These are phyloP conservation scores for Aromia moschata DNA, from an alignment of 2,888 invertebrate species.

Conservation along the genomic window DNA sequence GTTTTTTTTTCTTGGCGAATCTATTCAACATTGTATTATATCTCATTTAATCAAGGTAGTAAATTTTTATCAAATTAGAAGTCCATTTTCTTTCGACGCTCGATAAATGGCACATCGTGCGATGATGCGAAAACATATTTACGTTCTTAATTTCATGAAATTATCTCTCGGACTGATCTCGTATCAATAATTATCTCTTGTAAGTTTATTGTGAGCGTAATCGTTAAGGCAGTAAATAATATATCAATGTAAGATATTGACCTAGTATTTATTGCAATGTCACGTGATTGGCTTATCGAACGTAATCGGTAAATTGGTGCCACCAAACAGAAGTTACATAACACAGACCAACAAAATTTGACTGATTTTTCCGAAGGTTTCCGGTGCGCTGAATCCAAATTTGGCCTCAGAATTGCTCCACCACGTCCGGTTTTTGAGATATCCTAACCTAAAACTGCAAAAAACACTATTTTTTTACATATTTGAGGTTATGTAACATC, in stretches of 20 bases:
- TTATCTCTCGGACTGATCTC: constrained; percentile 28
- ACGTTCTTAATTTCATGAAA: constrained; percentile 28
- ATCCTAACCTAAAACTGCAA: no score
- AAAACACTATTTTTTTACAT: no score
- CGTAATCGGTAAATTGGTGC: not conserved
- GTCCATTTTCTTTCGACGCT: constrained; percentile 20
- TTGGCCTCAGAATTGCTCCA: no score
- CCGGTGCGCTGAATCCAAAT: not conserved
- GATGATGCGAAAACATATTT: constrained; percentile 27
- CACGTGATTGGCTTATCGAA: constrained; percentile 1
- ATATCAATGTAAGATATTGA: constrained; percentile 20
- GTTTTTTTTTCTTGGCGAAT: no score
- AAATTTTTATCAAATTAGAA: constrained; percentile 18
- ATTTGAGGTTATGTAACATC: no score
- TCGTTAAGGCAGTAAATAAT: constrained; percentile 28
- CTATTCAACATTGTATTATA: no score
- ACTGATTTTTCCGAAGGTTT: not conserved
- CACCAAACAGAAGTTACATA: not conserved
- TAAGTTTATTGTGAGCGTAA: constrained; percentile 28
- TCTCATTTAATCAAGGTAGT: not conserved
- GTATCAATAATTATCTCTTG: constrained; percentile 31
- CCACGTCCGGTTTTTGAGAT: no score
- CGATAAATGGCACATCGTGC: constrained; percentile 28
- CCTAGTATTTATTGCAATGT: constrained; percentile 27
- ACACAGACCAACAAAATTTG: not conserved